Conservation (phyloP, 2,113 vertebrate species). For the Leuciscus idus region DNA sequence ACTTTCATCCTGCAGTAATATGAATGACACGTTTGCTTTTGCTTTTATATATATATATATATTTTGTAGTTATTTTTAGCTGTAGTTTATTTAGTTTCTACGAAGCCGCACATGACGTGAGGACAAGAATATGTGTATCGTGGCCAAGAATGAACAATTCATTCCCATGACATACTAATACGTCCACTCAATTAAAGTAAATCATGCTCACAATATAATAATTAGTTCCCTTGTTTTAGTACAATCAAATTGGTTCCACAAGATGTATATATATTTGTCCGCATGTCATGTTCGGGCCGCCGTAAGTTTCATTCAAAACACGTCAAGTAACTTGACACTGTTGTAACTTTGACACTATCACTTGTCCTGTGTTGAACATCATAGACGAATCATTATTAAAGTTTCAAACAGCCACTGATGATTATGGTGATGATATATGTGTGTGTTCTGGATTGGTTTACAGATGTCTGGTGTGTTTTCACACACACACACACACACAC, state of each 20-base stretch:
- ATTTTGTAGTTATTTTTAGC: conserved; percentile 17
- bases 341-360: conserved; percentile 1
- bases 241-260: too few relatives aligned
- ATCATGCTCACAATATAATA: too few relatives aligned
- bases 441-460: not conserved
- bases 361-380: not conserved
- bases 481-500: not conserved
- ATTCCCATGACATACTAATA: too few relatives aligned
- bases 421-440: too few relatives aligned
- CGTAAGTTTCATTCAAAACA: not conserved
- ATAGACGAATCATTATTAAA: not conserved
- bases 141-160: too few relatives aligned
- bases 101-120: too few relatives aligned
- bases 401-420: not conserved
- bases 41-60: not conserved
- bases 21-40: conserved; percentile 12
- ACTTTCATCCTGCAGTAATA: conserved; percentile 2
- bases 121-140: too few relatives aligned
- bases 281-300: too few relatives aligned
- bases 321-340: not conserved
- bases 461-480: not conserved
- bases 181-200: too few relatives aligned
- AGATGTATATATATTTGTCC: too few relatives aligned
- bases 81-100: not conserved
- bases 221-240: too few relatives aligned